Conservation (phyloP, 2,113 vertebrate species). For the Pseudopipra pipra region DNA sequence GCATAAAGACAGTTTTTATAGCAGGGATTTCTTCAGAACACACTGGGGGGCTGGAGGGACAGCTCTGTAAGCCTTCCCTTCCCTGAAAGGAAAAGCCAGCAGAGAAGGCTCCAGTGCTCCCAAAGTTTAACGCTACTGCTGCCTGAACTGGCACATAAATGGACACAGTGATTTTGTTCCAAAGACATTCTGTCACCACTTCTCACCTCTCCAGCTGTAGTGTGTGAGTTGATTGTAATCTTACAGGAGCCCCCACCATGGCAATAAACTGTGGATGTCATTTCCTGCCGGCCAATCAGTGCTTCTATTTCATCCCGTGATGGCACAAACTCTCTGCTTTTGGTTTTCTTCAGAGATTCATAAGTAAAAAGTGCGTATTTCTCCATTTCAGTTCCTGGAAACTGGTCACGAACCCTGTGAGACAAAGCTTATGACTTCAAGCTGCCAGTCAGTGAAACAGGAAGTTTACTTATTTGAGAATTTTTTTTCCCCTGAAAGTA, state of each 20-base stretch:
- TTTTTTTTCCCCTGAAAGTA: background rate
- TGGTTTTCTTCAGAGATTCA: slow-evolving; percentile 89
- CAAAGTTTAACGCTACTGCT: fast-evolving
- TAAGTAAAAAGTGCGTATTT: slow-evolving; percentile 86
- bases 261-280: slow-evolving; percentile 92
- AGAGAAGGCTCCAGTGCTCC: background rate
- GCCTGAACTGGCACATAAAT: background rate
- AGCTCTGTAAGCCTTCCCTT: background rate
- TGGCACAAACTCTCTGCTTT: slow-evolving; percentile 89
- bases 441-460: background rate
- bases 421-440: background rate
- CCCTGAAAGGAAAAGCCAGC: fast-evolving
- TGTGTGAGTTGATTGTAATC: slow-evolving; percentile 95
- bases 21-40: background rate
- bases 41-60: fast-evolving
- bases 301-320: slow-evolving; percentile 91
- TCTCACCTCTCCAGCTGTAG: slow-evolving; percentile 94
- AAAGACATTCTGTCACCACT: background rate
- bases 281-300: slow-evolving; percentile 88
- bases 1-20: background rate
- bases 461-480: background rate
- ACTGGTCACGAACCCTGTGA: slow-evolving; percentile 86
- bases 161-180: background rate
- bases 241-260: slow-evolving; percentile 97
- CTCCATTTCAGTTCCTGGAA: slow-evolving; percentile 90